A percentile compares a stretch with the other conserved stretches of the same genome.
phyloP scores from a whole-genome alignment of 2,113 vertebrate genomes.

The Ophthalmolycus amberensis region DNA sequence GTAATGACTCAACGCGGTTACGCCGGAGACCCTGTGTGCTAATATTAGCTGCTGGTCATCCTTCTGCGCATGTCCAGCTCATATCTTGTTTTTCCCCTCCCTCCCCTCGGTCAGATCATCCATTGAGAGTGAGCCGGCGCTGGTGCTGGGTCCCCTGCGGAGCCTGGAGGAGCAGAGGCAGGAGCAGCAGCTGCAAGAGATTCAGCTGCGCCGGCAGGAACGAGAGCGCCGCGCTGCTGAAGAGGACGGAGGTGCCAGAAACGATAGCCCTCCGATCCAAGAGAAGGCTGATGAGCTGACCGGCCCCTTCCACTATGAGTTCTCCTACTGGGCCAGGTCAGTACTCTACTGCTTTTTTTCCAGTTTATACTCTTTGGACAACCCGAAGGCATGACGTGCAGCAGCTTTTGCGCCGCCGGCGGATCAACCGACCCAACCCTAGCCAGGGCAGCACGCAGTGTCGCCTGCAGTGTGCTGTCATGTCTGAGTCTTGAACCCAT shows the following conservation, averaged over 20 bases:
- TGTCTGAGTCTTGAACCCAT: neutral
- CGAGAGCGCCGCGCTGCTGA: slow-evolving; percentile 85
- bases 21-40: neutral
- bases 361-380: too few species aligned
- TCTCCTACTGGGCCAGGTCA: slow-evolving; percentile 98
- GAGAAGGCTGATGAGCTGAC: slow-evolving; percentile 93
- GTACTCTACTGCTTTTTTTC: neutral
- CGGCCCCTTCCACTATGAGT: slow-evolving; percentile 94
- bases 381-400: too few species aligned
- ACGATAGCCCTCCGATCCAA: slow-evolving; percentile 85
- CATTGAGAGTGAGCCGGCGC: slow-evolving; percentile 96
- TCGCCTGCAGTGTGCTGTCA: neutral
- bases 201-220: slow-evolving; percentile 89
- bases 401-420: too few species aligned
- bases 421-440: too few species aligned
- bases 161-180: slow-evolving; percentile 90
- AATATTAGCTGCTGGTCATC: neutral
- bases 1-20: slow-evolving; percentile 71
- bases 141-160: slow-evolving; percentile 93
- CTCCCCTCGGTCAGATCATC: slow-evolving; percentile 86
- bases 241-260: slow-evolving; percentile 80
- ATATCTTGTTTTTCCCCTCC: neutral
- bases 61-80: neutral
- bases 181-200: slow-evolving; percentile 95
- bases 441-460: too few species aligned